These are phyloP conservation scores for Drosophila parvula DNA, from an alignment of 1,140 invertebrate genomes.

Conservation along the genomic window DNA sequence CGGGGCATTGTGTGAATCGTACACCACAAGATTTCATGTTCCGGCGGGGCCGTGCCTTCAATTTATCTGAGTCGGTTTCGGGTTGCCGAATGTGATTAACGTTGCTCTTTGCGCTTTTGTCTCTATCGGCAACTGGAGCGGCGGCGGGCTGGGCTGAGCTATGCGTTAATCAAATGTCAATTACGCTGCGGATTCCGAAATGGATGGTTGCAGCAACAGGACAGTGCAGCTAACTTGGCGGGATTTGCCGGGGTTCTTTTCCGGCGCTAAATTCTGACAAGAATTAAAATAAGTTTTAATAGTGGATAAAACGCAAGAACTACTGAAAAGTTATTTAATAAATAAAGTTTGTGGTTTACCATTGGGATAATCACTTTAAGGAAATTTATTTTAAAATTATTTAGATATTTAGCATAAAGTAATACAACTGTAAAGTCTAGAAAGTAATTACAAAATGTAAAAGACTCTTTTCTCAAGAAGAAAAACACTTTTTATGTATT, in stretches of 20 bases:
- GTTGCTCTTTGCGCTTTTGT: constrained; percentile 46
- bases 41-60: constrained; percentile 40
- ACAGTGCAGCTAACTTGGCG: constrained; percentile 1
- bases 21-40: constrained; percentile 18
- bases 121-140: constrained; percentile 21
- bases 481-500: no score
- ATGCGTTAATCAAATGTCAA: constrained; percentile 79
- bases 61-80: constrained; percentile 58
- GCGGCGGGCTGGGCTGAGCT: constrained; percentile 24
- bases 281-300: not conserved
- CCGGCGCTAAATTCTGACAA: not conserved
- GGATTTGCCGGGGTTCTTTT: not conserved
- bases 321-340: no score
- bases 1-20: constrained; percentile 12
- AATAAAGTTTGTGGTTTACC: no score
- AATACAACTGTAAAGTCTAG: no score
- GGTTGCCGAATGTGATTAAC: constrained; percentile 53
- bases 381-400: no score
- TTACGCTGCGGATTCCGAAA: constrained; percentile 67
- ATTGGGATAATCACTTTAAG: no score
- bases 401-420: no score
- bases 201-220: constrained; percentile 29
- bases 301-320: not conserved
- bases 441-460: no score
- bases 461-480: no score